Percentiles rank a stretch among this genome's conserved stretches.
Evolutionary conservation across 2,888 invertebrate genomes (phyloP).

Genomic region (Euplexia lucipara): DNA sequence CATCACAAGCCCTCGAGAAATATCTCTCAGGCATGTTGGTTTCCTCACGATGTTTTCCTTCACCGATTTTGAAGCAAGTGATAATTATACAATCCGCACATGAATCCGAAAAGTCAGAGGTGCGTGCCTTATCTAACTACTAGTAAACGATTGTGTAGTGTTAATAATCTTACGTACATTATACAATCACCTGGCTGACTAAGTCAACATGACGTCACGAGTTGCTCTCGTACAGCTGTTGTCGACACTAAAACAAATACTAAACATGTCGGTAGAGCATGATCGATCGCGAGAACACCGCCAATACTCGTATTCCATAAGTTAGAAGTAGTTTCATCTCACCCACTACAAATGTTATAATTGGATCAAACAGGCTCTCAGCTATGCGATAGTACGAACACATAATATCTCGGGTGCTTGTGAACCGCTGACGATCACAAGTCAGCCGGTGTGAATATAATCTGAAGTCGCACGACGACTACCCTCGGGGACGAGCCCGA

Average conservation of each 20-base stretch:
- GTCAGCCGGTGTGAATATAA: constrained; percentile 57
- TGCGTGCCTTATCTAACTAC: too few relatives aligned
- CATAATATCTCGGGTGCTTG: constrained; percentile 14
- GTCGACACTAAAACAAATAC: background rate
- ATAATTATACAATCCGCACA: too few relatives aligned
- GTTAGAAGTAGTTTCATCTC: background rate
- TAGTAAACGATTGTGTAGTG: background rate
- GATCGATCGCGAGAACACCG: too few relatives aligned
- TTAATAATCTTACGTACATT: too few relatives aligned
- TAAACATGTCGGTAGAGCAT: background rate
- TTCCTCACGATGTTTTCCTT: too few relatives aligned
- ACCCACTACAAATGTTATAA: constrained; percentile 14
- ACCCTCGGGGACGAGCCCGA: constrained; percentile 32
- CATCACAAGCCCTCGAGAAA: too few relatives aligned
- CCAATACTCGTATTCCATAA: too few relatives aligned
- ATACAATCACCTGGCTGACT: background rate
- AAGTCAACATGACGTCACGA: background rate
- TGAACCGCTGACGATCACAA: constrained; percentile 44
- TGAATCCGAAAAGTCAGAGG: too few relatives aligned
- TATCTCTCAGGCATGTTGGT: too few relatives aligned
- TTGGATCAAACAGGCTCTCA: constrained; percentile 1
- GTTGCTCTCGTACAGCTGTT: background rate
- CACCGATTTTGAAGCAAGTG: too few relatives aligned
- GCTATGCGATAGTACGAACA: background rate
- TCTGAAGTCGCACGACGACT: constrained; percentile 45